Evolutionary conservation across 2,888 invertebrate species (phyloP).

Genomic region (Phania funesta): DNA sequence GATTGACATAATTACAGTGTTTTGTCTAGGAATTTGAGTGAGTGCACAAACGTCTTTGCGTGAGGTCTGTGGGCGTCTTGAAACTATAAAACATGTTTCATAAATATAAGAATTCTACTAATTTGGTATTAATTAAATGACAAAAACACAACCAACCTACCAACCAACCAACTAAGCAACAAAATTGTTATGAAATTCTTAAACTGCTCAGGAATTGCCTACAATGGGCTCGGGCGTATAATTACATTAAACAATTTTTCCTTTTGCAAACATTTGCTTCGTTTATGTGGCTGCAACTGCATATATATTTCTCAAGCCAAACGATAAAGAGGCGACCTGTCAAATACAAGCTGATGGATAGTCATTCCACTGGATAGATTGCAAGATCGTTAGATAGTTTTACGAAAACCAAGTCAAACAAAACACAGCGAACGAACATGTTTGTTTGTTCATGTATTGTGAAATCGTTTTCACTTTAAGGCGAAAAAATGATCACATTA

Average conservation of each 20-base stretch:
- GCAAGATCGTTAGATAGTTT: slow-evolving; percentile 48
- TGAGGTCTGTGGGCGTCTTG: slow-evolving; percentile 47
- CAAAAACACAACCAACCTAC: no score
- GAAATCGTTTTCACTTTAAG: slow-evolving; percentile 68
- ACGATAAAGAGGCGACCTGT: slow-evolving; percentile 48
- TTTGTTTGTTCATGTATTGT: slow-evolving; percentile 37
- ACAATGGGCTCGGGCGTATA: slow-evolving; percentile 64
- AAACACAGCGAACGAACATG: not conserved
- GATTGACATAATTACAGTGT: not conserved
- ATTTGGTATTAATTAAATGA: slow-evolving; percentile 70
- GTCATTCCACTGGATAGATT: slow-evolving; percentile 23
- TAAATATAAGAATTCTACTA: slow-evolving; percentile 59
- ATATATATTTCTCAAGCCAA: slow-evolving; percentile 25
- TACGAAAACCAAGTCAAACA: not conserved
- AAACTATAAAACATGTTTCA: slow-evolving; percentile 21
- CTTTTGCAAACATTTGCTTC: not conserved
- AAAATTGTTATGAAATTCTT: slow-evolving; percentile 65
- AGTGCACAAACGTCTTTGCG: not conserved
- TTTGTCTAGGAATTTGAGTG: not conserved
- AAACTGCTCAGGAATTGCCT: slow-evolving; percentile 16
- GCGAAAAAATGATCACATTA: slow-evolving; percentile 65
- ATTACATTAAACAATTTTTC: slow-evolving; percentile 50
- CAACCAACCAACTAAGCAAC: no score
- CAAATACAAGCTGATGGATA: slow-evolving; percentile 24
- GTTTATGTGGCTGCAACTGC: not conserved